Base-by-base conservation (phyloP, 2,797 vertebrate species). In the Limnodromus scolopaceus region DNA sequence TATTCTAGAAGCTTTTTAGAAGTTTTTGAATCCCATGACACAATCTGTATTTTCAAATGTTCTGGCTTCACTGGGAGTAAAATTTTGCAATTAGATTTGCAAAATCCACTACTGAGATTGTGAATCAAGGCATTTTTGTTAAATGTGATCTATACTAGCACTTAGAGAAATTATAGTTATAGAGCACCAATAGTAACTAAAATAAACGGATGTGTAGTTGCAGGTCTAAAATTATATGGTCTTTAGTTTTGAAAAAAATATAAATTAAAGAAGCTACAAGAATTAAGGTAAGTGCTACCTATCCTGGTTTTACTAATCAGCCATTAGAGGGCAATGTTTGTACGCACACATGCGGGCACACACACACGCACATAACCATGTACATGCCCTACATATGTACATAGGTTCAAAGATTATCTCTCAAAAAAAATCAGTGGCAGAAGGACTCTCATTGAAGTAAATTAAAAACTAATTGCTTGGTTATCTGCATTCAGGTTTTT, bases 301-400 rank as follows among this genome's bases (percentile, higher is more conserved):
- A 54, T 64, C 55, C 80, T 91, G 41, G 22, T 87, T 89, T 87
- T 92, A 43, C 79, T 82, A 3, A 61, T 81, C 92, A 85, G 77
- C 95, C 95, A 79, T 65, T 96, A 97, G 96, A 92, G 96, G 96
- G 96, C 94, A 93, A 96, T 92, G 80, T 87, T 48, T 53, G 69
- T 88, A 82, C 93, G 9, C 48, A 51, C 63, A 88, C 51, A 36
- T 3, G 7, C 2, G 3, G 72, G 55, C 28, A 11, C 71, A 34
- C 19, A 41, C 16, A 5, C 11, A 1, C 4, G 0, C 7, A 5
- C 7, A 5, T 22, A 19, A 24, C 41, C 43, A 0, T 15, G 20
- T 57, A 32, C 10, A 1, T 64, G 71, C 55, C 71, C 87, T 72
- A 46, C 22, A 11, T 77, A 48, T 16, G 24, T 53, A 24, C 15